Conservation (phyloP, 2,113 vertebrate genomes). For the Mastomys natalensis region DNA sequence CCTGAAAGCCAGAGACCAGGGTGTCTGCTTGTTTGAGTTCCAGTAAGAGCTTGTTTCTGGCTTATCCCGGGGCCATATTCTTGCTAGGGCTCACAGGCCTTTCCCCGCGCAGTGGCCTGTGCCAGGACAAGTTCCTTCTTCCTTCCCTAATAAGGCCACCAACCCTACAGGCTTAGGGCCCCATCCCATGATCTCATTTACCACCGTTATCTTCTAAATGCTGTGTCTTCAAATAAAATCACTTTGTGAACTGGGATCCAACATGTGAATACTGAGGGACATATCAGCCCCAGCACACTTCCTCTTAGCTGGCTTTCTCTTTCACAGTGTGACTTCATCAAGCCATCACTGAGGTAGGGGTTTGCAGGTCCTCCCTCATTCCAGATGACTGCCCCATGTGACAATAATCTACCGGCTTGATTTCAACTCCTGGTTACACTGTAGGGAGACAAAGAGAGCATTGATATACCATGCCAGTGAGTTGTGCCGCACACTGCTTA, state of each 20-base stretch:
- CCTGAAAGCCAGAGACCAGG: not conserved
- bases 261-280: not conserved
- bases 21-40: not conserved
- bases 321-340: not conserved
- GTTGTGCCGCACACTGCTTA: too few relatives aligned
- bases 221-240: not conserved
- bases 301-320: not conserved
- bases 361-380: not conserved
- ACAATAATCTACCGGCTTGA: not conserved
- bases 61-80: not conserved
- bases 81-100: not conserved
- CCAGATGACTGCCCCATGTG: not conserved
- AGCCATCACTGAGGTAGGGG: too few relatives aligned
- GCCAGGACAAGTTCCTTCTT: not conserved
- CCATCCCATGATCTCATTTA: not conserved
- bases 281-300: not conserved
- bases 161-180: not conserved
- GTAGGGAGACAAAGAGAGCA: not conserved
- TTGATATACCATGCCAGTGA: not conserved
- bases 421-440: too few relatives aligned
- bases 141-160: not conserved
- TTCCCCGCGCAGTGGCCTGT: not conserved
- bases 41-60: not conserved
- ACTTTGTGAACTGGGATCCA: not conserved
- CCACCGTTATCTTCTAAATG: not conserved